These are phyloP conservation scores for Acromyrmex heyeri DNA, from an alignment of 1,140 invertebrate genomes.

Conservation along the genomic window DNA sequence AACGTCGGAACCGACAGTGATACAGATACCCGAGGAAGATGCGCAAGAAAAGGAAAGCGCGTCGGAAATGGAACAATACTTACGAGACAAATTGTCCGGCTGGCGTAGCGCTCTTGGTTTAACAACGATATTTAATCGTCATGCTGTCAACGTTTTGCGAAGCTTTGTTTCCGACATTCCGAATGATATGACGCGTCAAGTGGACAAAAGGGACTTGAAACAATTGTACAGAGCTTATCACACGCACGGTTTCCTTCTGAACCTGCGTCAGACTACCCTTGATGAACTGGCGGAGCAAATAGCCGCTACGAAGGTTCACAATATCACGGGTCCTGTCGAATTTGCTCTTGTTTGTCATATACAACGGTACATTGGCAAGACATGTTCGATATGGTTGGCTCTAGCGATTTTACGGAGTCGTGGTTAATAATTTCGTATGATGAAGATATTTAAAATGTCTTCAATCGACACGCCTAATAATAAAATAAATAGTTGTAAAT, in stretches of 20 bases:
- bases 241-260: slow-evolving; percentile 83
- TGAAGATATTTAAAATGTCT: no score
- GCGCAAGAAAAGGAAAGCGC: slow-evolving; percentile 60
- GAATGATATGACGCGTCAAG: slow-evolving; percentile 71
- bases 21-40: slow-evolving; percentile 60
- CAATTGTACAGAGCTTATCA: slow-evolving; percentile 83
- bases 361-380: slow-evolving; percentile 81
- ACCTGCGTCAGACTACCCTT: slow-evolving; percentile 76
- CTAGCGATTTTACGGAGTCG: slow-evolving; percentile 80
- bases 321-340: slow-evolving; percentile 83
- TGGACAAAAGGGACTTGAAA: slow-evolving; percentile 81
- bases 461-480: neutral
- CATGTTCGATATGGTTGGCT: slow-evolving; percentile 82
- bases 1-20: slow-evolving; percentile 75
- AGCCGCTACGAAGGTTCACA: slow-evolving; percentile 80
- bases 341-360: slow-evolving; percentile 82
- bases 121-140: slow-evolving; percentile 82
- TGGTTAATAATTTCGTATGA: slow-evolving; percentile 63
- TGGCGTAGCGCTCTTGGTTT: slow-evolving; percentile 79
- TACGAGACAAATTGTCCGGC: slow-evolving; percentile 80
- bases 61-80: slow-evolving; percentile 77
- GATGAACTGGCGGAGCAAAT: slow-evolving; percentile 81
- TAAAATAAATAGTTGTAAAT: neutral
- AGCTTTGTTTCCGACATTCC: slow-evolving; percentile 74
- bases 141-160: slow-evolving; percentile 80